Percentiles rank a stretch among this genome's conserved stretches.
phyloP scores from a whole-genome alignment of 2,797 vertebrate species.

The Columba guinea region DNA sequence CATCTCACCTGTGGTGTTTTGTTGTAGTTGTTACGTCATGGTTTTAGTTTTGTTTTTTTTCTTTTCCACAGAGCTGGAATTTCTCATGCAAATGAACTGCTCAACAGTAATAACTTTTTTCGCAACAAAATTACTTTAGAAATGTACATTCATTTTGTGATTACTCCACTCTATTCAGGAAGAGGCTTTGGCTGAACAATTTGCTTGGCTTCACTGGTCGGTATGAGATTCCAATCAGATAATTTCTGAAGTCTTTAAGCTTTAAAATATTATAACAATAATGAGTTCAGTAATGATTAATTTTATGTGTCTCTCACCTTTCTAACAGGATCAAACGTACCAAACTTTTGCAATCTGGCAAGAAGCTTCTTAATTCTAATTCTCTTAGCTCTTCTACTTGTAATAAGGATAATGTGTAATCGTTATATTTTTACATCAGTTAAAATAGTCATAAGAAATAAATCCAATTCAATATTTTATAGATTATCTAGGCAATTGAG shows the following conservation, averaged over 20 bases:
- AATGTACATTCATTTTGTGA: not conserved
- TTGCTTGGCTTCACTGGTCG: not conserved
- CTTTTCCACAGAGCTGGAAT: not conserved
- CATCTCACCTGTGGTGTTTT: not conserved
- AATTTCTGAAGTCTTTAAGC: not conserved
- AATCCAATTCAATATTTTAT: not conserved
- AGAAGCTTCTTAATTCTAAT: not conserved
- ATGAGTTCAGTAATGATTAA: not conserved
- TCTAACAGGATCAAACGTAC: not conserved
- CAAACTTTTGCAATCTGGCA: not conserved
- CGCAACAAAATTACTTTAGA: not conserved
- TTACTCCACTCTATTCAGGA: not conserved
- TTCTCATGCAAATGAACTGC: not conserved
- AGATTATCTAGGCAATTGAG: not conserved
- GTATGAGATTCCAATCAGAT: not conserved
- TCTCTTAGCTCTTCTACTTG: not conserved
- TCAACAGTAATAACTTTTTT: not conserved
- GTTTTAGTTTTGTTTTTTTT: not conserved
- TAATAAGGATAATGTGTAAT: not conserved
- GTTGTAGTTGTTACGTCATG: not conserved
- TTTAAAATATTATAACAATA: not conserved
- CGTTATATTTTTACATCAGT: not conserved
- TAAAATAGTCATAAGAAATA: not conserved
- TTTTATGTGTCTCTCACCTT: constrained; percentile 11
- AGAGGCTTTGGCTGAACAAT: not conserved